Evolutionary conservation across 2,888 invertebrate species (phyloP).

Genomic region (Machimus atricapillus): DNA sequence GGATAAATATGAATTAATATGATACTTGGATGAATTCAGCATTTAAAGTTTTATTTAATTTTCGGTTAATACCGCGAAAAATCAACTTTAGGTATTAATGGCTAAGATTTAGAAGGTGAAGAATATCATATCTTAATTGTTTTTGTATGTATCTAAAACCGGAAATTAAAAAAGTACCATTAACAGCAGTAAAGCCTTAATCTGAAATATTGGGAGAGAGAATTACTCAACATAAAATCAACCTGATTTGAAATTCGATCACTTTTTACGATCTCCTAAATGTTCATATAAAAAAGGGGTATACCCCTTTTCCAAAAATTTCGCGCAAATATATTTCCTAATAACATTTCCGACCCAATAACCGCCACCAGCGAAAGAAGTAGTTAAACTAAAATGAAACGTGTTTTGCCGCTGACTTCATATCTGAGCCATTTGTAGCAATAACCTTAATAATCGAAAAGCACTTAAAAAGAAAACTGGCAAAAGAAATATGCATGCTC

Average conservation of each 20-base stretch:
- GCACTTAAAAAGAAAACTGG: background rate
- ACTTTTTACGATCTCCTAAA: background rate
- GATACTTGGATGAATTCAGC: background rate
- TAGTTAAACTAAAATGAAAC: background rate
- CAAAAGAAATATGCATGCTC: background rate
- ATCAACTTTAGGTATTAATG: background rate
- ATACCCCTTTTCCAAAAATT: background rate
- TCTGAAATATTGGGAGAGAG: background rate
- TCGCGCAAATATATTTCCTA: background rate
- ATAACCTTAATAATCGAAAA: slow-evolving; percentile 1
- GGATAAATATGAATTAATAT: background rate
- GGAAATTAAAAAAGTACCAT: background rate
- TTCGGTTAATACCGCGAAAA: no score
- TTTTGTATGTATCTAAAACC: background rate
- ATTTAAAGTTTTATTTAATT: background rate
- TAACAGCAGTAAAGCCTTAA: background rate
- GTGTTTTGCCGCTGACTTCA: background rate
- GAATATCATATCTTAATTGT: background rate
- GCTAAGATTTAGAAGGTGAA: background rate
- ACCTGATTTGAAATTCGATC: background rate
- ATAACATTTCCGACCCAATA: background rate
- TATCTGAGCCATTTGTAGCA: background rate
- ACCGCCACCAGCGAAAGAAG: background rate
- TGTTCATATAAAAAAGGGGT: background rate
- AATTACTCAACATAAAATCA: background rate